Conservation (phyloP, 2,888 invertebrate genomes). For the Cloeon dipterum region DNA sequence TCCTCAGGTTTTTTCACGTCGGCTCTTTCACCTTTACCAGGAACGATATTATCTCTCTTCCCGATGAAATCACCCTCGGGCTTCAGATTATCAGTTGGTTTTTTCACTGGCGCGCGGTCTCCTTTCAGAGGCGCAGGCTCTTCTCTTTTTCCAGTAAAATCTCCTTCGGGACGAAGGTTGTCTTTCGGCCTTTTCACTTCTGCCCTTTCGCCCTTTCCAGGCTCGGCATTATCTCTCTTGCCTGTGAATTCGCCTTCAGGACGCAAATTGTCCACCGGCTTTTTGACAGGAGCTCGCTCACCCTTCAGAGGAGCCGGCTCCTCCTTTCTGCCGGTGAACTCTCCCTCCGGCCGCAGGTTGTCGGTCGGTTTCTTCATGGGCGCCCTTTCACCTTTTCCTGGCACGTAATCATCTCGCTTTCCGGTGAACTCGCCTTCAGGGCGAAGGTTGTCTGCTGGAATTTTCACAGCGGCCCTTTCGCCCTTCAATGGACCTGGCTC, state of each 20-base stretch:
- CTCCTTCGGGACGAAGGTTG: slow-evolving; percentile 16
- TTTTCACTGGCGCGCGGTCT: slow-evolving; percentile 10
- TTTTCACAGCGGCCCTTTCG: slow-evolving; percentile 16
- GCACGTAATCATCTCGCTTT: slow-evolving; percentile 7
- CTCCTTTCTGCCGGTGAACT: slow-evolving; percentile 11
- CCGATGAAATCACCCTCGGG: slow-evolving; percentile 19
- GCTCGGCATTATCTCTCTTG: slow-evolving; percentile 8
- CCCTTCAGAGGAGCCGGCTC: slow-evolving; percentile 6
- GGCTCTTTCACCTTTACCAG: slow-evolving; percentile 8
- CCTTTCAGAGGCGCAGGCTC: slow-evolving; percentile 7
- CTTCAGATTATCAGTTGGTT: slow-evolving; percentile 14
- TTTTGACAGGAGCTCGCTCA: slow-evolving; percentile 7
- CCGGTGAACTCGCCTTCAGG: slow-evolving; percentile 25
- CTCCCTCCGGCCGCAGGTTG: slow-evolving; percentile 10
- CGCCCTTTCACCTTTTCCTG: slow-evolving; percentile 8
- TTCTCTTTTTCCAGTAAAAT: slow-evolving; percentile 6
- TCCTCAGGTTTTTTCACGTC: slow-evolving; percentile 10
- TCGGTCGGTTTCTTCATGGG: slow-evolving; percentile 6
- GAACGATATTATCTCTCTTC: background rate
- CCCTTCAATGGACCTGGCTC: slow-evolving; percentile 13
- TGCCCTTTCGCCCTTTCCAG: slow-evolving; percentile 17
- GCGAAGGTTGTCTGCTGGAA: slow-evolving; percentile 36
- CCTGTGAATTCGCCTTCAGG: slow-evolving; percentile 18
- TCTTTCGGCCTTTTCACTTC: slow-evolving; percentile 13
- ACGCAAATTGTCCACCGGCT: slow-evolving; percentile 16